These are phyloP conservation scores for Nomada fucata DNA, from an alignment of 2,888 invertebrate genomes.

Conservation along the genomic window DNA sequence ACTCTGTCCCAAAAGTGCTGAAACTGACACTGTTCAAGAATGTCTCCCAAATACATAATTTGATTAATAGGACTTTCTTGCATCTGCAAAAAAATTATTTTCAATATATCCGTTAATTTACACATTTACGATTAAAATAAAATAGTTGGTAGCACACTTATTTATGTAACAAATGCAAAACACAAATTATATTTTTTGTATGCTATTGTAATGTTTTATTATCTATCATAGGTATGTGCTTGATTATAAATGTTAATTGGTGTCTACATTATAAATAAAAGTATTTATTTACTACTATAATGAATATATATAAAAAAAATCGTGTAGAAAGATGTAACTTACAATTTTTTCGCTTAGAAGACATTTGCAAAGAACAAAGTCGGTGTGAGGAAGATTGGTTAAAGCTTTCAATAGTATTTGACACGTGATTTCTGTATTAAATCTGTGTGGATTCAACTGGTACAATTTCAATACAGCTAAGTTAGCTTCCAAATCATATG, in stretches of 20 bases:
- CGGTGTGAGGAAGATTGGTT: conserved; percentile 98
- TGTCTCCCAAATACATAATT: conserved; percentile 95
- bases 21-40: conserved; percentile 97
- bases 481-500: conserved; percentile 98
- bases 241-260: neutral
- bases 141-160: neutral
- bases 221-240: conserved; percentile 1
- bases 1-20: conserved; percentile 95
- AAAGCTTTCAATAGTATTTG: conserved; percentile 97
- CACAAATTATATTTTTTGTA: conserved; percentile 16
- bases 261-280: neutral
- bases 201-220: conserved; percentile 3
- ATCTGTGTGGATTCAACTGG: conserved; percentile 96
- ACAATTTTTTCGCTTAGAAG: conserved; percentile 92
- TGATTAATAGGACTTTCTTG: conserved; percentile 94
- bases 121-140: neutral
- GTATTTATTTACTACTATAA: neutral
- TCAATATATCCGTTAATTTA: neutral
- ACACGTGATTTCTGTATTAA: conserved; percentile 93
- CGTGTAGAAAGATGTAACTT: conserved; percentile 66
- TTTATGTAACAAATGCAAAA: conserved; percentile 20
- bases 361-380: conserved; percentile 99
- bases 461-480: conserved; percentile 98
- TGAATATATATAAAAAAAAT: neutral
- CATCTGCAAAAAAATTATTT: conserved; percentile 85